Conservation (phyloP, 2,888 invertebrate genomes). For the Trachelus troglodyta region DNA sequence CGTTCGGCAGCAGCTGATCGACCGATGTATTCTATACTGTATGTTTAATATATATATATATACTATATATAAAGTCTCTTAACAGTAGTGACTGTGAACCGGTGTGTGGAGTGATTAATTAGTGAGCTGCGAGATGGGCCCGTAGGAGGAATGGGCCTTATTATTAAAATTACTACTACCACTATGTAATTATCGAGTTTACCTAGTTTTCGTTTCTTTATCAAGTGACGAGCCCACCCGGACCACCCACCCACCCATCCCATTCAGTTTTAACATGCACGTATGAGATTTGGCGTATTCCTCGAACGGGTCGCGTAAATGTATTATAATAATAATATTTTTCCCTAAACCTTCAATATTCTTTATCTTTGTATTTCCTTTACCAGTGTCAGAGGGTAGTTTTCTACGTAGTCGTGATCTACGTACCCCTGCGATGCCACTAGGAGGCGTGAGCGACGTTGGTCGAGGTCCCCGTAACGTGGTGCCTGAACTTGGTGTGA, state of each 20-base stretch:
- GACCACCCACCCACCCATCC: too few relatives aligned
- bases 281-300: too few relatives aligned
- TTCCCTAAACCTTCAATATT: too few relatives aligned
- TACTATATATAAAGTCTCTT: conserved; percentile 45
- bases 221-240: too few relatives aligned
- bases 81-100: conserved; percentile 52
- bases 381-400: background rate
- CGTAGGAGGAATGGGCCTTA: too few relatives aligned
- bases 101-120: conserved; percentile 30
- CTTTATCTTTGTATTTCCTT: background rate
- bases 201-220: too few relatives aligned
- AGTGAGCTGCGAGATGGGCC: conserved; percentile 9
- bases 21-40: too few relatives aligned
- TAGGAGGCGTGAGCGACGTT: conserved; percentile 46
- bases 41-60: conserved; percentile 29
- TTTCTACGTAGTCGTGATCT: conserved; percentile 22
- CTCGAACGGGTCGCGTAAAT: too few relatives aligned
- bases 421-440: conserved; percentile 46
- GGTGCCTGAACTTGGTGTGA: conserved; percentile 16
- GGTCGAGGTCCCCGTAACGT: conserved; percentile 16
- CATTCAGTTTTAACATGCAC: too few relatives aligned
- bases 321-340: too few relatives aligned
- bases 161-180: too few relatives aligned
- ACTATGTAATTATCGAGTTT: too few relatives aligned
- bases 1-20: background rate